Conservation (phyloP, 2,888 invertebrate genomes). For the Torymus auratus region DNA sequence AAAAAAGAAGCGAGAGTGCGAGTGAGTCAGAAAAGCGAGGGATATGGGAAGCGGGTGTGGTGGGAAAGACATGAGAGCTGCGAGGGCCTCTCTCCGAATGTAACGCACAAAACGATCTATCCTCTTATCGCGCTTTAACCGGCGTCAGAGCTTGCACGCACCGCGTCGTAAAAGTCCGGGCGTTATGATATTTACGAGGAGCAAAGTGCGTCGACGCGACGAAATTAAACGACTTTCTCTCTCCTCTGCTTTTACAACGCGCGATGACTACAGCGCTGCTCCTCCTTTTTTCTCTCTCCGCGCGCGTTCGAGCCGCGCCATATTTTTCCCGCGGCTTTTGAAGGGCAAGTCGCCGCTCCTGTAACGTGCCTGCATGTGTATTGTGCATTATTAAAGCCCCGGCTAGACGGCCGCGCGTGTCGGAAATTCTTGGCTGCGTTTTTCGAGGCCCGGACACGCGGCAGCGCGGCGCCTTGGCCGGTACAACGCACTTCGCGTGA, state of each 20-base stretch:
- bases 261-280: neutral
- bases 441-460: neutral
- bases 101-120: slow-evolving; percentile 42
- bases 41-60: neutral
- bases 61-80: neutral
- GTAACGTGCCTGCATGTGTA: slow-evolving; percentile 1
- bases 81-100: slow-evolving; percentile 10
- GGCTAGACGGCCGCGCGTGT: slow-evolving; percentile 12
- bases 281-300: neutral
- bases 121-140: slow-evolving; percentile 59
- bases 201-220: slow-evolving; percentile 62
- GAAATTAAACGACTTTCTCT: slow-evolving; percentile 55
- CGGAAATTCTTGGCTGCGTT: slow-evolving; percentile 41
- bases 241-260: slow-evolving; percentile 19
- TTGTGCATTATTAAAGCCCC: slow-evolving; percentile 46
- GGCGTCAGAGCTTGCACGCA: slow-evolving; percentile 23
- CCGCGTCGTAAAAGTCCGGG: slow-evolving; percentile 60
- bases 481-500: slow-evolving; percentile 25
- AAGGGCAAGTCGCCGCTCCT: slow-evolving; percentile 6
- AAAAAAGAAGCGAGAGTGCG: slow-evolving; percentile 12
- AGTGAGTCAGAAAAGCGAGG: slow-evolving; percentile 8
- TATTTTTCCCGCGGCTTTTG: slow-evolving; percentile 29
- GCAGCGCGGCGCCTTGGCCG: slow-evolving; percentile 12
- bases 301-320: neutral
- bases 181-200: slow-evolving; percentile 63